Conservation (phyloP, 2,113 vertebrate species). For the Ptyas mucosa region DNA sequence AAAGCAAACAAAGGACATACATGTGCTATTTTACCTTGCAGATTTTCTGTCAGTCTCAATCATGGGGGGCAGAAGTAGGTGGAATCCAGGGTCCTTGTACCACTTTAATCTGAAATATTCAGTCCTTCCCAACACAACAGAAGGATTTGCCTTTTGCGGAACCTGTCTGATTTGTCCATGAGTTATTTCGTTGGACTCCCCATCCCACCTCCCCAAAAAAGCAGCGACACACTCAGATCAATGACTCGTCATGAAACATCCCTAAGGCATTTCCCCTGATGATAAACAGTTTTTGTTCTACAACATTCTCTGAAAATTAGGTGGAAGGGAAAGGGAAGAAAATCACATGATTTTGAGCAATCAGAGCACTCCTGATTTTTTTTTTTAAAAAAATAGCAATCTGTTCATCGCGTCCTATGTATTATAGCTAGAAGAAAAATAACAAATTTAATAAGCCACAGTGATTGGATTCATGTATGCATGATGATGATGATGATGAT, state of each 20-base stretch:
- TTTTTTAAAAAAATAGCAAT: too few relatives aligned
- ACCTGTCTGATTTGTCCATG: not conserved
- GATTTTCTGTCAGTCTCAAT: not conserved
- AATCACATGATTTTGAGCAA: not conserved
- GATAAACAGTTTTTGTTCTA: not conserved
- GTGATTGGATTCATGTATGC: not conserved
- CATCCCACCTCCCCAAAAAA: not conserved
- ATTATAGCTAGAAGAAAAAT: not conserved
- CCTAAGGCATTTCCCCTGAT: not conserved
- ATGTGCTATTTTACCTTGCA: not conserved
- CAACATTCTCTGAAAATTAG: not conserved
- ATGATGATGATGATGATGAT: too few relatives aligned
- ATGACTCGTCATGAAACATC: not conserved
- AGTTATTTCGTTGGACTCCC: not conserved
- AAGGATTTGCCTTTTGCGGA: not conserved
- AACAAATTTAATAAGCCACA: not conserved
- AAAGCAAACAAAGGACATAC: not conserved
- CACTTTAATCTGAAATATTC: not conserved
- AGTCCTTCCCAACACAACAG: not conserved
- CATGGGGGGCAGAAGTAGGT: not conserved
- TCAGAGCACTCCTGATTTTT: not conserved
- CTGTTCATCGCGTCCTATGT: not conserved
- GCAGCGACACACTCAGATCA: not conserved
- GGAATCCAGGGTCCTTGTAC: not conserved
- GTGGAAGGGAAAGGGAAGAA: not conserved